Percentiles rank a stretch among this genome's conserved stretches.
These are phyloP conservation scores for Forbesichthys agassizii DNA, from an alignment of 2,113 vertebrate genomes.

Conservation along the genomic window DNA sequence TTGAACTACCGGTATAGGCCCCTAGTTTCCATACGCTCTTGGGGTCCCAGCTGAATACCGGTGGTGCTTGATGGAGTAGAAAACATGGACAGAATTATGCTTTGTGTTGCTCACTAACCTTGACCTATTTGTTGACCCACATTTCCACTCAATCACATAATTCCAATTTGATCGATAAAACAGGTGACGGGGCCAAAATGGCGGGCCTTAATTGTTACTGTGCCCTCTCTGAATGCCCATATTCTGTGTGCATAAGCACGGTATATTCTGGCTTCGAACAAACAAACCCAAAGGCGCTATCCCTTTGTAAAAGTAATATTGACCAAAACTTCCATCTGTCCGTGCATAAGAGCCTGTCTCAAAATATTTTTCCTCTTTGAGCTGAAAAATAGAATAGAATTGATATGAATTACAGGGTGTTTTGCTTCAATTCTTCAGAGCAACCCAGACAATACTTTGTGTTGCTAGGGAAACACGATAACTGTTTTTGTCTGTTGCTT, in stretches of 20 bases:
- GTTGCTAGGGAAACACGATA: constrained; percentile 87
- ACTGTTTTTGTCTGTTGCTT: constrained; percentile 85
- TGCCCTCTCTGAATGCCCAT: constrained; percentile 27
- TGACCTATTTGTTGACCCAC: constrained; percentile 74
- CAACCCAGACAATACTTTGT: constrained; percentile 81
- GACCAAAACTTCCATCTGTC: constrained; percentile 76
- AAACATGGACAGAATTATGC: constrained; percentile 61
- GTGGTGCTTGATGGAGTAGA: constrained; percentile 66
- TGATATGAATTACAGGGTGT: constrained; percentile 86
- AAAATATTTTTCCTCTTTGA: constrained; percentile 78
- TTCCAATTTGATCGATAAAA: constrained; percentile 58
- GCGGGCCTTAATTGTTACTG: constrained; percentile 34
- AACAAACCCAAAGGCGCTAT: constrained; percentile 71
- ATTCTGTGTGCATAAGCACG: constrained; percentile 26
- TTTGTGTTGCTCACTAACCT: constrained; percentile 72
- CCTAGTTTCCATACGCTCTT: constrained; percentile 70
- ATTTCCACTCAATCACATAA: constrained; percentile 66
- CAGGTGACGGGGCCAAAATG: constrained; percentile 52
- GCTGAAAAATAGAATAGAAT: constrained; percentile 75
- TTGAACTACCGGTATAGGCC: constrained; percentile 54
- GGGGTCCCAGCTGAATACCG: constrained; percentile 58
- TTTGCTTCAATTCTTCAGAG: constrained; percentile 88
- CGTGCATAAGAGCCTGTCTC: constrained; percentile 74
- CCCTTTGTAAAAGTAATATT: constrained; percentile 74
- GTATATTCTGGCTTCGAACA: constrained; percentile 66